Conservation (phyloP, 2,888 invertebrate species). For the Eupsilia transversa region DNA sequence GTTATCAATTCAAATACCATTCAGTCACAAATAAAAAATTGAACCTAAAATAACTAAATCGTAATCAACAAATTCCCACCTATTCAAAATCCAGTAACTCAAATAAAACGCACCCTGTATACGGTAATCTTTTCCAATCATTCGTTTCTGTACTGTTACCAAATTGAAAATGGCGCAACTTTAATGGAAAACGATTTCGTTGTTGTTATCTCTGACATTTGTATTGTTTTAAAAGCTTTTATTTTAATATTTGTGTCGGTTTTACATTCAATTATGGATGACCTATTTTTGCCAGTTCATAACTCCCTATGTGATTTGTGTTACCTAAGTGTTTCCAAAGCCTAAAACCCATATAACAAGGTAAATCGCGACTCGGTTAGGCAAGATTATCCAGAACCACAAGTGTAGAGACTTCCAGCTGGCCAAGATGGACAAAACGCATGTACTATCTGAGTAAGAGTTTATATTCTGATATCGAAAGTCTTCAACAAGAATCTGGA, state of each 20-base stretch:
- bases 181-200: constrained; percentile 67
- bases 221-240: constrained; percentile 49
- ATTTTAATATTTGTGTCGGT: constrained; percentile 22
- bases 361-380: not conserved
- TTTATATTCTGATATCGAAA: too few species aligned
- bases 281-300: not conserved
- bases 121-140: constrained; percentile 70
- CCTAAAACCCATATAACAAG: rapidly evolving
- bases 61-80: not conserved
- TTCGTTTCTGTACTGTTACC: constrained; percentile 68
- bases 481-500: too few species aligned
- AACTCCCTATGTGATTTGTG: not conserved
- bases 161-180: constrained; percentile 74
- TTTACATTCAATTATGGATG: constrained; percentile 6
- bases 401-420: too few species aligned
- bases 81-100: constrained; percentile 26
- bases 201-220: constrained; percentile 51
- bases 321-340: not conserved
- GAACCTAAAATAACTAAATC: not conserved
- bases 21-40: not conserved
- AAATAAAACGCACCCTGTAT: constrained; percentile 63
- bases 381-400: not conserved
- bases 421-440: too few species aligned
- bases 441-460: too few species aligned
- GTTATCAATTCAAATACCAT: not conserved